phyloP scores from a whole-genome alignment of 2,797 vertebrate species.

The Threskiornis aethiopicus region DNA sequence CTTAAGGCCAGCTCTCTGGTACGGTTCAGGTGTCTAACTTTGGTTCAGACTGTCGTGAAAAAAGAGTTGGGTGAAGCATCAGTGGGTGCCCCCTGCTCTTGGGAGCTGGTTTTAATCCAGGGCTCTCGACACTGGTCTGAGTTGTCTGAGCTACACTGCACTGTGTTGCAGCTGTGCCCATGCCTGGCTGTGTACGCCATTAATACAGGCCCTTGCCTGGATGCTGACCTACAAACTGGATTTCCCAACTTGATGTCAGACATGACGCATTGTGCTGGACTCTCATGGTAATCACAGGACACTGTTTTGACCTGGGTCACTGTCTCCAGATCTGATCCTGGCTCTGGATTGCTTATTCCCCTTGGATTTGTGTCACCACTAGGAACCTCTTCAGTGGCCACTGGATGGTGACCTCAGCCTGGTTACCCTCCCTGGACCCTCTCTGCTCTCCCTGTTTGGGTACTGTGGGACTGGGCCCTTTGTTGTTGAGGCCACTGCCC shows the following conservation, averaged over 20 bases:
- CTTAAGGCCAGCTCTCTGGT: background rate
- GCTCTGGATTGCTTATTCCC: background rate
- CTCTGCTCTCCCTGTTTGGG: background rate
- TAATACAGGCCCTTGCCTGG: background rate
- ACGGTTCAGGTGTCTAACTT: background rate
- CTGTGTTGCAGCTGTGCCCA: background rate
- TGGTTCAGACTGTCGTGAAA: background rate
- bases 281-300: fast-evolving
- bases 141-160: background rate
- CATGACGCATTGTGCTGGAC: fast-evolving
- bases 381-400: no score
- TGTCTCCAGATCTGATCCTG: background rate
- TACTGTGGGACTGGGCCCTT: background rate
- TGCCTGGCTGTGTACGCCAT: background rate
- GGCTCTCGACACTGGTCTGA: fast-evolving
- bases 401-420: background rate
- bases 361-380: background rate
- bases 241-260: background rate
- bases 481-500: fast-evolving
- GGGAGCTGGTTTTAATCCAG: background rate
- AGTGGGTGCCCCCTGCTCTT: fast-evolving
- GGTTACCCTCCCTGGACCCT: fast-evolving
- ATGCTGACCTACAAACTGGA: background rate
- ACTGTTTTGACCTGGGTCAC: fast-evolving
- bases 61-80: background rate